A percentile compares a stretch with the other conserved stretches of the same genome.
Evolutionary conservation across 2,113 vertebrate species (phyloP).

Genomic region (Notothenia rossii): DNA sequence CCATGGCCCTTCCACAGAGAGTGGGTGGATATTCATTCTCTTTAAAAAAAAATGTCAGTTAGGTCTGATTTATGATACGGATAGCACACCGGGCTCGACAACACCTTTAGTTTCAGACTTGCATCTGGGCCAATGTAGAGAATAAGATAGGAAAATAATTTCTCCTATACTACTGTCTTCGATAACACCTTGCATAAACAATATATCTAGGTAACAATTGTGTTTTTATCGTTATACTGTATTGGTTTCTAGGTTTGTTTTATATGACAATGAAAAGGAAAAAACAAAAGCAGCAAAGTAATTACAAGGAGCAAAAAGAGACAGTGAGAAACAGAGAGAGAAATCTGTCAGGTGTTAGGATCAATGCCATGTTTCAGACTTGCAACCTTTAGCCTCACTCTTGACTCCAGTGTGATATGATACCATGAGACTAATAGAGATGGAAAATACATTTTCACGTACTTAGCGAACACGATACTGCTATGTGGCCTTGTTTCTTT

Average conservation of each 20-base stretch:
- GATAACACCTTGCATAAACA: constrained; percentile 41
- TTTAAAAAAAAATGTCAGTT: constrained; percentile 95
- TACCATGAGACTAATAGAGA: constrained; percentile 80
- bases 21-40: constrained; percentile 97
- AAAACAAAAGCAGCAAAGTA: constrained; percentile 20
- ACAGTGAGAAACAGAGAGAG: constrained; percentile 44
- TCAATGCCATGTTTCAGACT: constrained; percentile 83
- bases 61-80: constrained; percentile 92
- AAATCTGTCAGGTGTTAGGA: constrained; percentile 83
- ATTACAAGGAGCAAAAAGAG: constrained; percentile 35
- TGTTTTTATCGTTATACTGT: constrained; percentile 11
- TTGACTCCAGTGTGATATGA: constrained; percentile 80
- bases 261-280: neutral
- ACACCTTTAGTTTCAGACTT: constrained; percentile 87
- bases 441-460: constrained; percentile 80
- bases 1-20: constrained; percentile 92
- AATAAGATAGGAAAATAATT: constrained; percentile 72
- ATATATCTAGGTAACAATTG: constrained; percentile 15
- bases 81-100: constrained; percentile 83
- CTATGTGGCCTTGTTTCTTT: constrained; percentile 57
- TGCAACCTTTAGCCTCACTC: constrained; percentile 84
- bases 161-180: constrained; percentile 41
- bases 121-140: constrained; percentile 65
- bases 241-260: constrained; percentile 1
- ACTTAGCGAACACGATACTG: constrained; percentile 79